A percentile compares a stretch with the other conserved stretches of the same genome.
Conservation (phyloP, 2,888 invertebrate genomes). For the Sarcophaga variegata region DNA sequence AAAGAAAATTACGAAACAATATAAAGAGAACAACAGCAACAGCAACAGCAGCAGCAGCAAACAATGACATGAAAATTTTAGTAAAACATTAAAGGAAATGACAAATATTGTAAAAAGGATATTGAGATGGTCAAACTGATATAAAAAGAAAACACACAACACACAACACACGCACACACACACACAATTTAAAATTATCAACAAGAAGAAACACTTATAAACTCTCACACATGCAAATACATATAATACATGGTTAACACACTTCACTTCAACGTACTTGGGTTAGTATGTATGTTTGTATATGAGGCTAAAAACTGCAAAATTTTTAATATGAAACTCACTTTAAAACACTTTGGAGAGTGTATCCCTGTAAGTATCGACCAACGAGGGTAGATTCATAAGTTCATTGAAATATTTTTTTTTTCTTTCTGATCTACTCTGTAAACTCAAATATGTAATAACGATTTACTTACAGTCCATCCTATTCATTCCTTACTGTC, state of each 20-base stretch:
- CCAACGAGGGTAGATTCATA: neutral
- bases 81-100: conserved; percentile 52
- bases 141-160: neutral
- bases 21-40: conserved; percentile 19
- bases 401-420: neutral
- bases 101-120: conserved; percentile 41
- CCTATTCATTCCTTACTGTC: no score
- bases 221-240: neutral
- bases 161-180: neutral
- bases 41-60: neutral
- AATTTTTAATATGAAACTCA: neutral
- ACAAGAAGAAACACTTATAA: neutral
- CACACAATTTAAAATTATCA: conserved; percentile 20
- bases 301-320: neutral
- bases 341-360: neutral
- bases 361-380: no score
- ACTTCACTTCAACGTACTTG: neutral
- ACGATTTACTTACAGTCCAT: no score
- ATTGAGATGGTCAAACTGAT: conserved; percentile 37
- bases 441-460: no score
- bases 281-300: neutral
- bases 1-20: neutral
- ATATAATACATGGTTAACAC: neutral
- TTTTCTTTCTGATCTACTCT: no score
- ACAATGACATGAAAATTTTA: neutral